phyloP scores from a whole-genome alignment of 2,113 vertebrate species.

The Mellivora capensis region DNA sequence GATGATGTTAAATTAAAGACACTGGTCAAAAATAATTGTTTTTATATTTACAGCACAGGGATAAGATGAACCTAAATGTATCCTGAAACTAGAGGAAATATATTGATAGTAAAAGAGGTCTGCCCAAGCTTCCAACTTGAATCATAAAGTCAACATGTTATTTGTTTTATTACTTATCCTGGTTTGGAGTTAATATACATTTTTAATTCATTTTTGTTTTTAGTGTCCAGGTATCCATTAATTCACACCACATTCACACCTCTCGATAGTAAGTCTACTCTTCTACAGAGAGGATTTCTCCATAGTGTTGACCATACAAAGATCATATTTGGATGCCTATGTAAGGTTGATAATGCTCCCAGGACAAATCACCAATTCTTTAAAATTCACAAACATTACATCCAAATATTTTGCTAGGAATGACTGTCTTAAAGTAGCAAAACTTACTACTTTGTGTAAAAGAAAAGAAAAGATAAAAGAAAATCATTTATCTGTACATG shows the following conservation, averaged over 20 bases:
- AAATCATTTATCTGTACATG: background rate
- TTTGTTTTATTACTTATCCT: background rate
- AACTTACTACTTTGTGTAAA: background rate
- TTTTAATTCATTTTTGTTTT: background rate
- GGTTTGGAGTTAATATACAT: background rate
- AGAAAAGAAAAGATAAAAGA: too few relatives aligned
- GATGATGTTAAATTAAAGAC: background rate
- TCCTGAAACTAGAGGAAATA: background rate
- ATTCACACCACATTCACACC: background rate
- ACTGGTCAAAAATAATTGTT: background rate
- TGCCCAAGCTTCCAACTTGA: background rate
- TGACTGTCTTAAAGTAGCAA: background rate
- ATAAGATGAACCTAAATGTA: background rate
- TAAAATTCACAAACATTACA: background rate
- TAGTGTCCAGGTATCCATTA: background rate
- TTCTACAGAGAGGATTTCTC: background rate
- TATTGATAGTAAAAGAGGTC: background rate
- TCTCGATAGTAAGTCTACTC: background rate
- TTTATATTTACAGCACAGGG: background rate
- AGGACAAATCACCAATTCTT: background rate
- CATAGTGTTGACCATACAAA: background rate
- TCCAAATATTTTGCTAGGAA: background rate
- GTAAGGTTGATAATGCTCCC: background rate
- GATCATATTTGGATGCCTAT: background rate
- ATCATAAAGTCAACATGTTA: background rate